Evolutionary conservation across 2,113 vertebrate species (phyloP).

Genomic region (Dunckerocampus dactyliophorus): DNA sequence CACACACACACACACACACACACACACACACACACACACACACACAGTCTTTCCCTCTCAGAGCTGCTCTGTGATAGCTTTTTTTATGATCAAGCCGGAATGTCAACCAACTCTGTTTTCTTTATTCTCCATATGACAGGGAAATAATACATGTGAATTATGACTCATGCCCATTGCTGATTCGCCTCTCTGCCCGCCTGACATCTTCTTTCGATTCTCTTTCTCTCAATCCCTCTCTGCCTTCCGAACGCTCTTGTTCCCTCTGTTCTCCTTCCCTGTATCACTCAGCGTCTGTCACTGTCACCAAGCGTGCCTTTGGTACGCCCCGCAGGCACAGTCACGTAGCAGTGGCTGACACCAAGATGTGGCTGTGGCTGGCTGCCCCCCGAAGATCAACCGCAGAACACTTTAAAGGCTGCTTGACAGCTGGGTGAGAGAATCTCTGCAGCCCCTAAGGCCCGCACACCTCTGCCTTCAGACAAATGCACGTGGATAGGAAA

Average conservation of each 20-base stretch:
- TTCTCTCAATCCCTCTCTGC: conserved; percentile 15
- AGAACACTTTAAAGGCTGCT: conserved; percentile 66
- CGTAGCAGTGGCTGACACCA: conserved; percentile 59
- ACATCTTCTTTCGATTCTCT: conserved; percentile 34
- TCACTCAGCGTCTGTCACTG: conserved; percentile 64
- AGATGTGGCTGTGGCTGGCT: conserved; percentile 65
- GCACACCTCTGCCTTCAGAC: conserved; percentile 45
- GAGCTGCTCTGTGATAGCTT: conserved; percentile 49
- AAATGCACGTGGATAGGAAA: conserved; percentile 7
- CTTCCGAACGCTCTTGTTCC: conserved; percentile 34
- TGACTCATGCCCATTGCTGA: conserved; percentile 46
- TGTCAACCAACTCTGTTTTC: conserved; percentile 64
- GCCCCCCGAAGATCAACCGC: conserved; percentile 64
- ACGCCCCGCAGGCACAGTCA: conserved; percentile 63
- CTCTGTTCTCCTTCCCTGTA: conserved; percentile 47
- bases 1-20: background rate
- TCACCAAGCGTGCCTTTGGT: conserved; percentile 50
- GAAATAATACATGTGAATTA: conserved; percentile 67
- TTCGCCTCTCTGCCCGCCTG: conserved; percentile 28
- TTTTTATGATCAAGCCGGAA: conserved; percentile 61
- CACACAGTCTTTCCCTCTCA: conserved; percentile 19
- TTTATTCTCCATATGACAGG: conserved; percentile 66
- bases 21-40: conserved; percentile 6
- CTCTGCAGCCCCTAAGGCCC: conserved; percentile 44
- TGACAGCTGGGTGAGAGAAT: conserved; percentile 65